Evolutionary conservation across 2,113 vertebrate species (phyloP), one percentile per base, ranked within the genome.

Genomic region (Gasterosteus nipponicus): DNA sequence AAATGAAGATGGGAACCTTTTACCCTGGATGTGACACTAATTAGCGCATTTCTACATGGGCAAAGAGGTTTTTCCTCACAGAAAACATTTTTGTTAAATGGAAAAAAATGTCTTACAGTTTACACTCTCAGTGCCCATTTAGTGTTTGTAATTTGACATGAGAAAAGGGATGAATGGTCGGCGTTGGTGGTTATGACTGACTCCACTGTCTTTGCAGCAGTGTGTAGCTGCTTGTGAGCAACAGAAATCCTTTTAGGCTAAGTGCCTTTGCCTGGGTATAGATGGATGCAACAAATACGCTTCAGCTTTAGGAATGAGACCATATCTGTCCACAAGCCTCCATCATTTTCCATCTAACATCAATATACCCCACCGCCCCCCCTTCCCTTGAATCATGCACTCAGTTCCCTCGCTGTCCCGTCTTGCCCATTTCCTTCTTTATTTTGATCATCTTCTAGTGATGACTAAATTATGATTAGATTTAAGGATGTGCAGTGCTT

Each of bases 391-490:
- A 83, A 82, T 85, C 53, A 5, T 63, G 77, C 69, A 73, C 82
- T 77, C 64, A 61, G 65, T 62, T 86, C 77, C 78, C 77, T 77
- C 75, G 73, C 72, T 1, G 38, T 80, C 85, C 78, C 74, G 73
- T 77, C 67, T 76, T 60, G 33, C 81, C 78, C 75, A 75, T 93
- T 95, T 95, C 92, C 93, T 82, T 92, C 91, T 93, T 93, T 88
- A 91, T 87, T 91, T 93, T 94, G 94, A 94, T 94, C 93, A 88
- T 93, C 89, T 95, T 93, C 89, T 88, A 76, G 89, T 96, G 95
- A 96, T 96, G 94, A 95, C 95, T 96, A 96, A 97, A 97, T 96
- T 95, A 96, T 95, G 95, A 95, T 96, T 94, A 94, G 92, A 92
- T 93, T 95, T 96, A 94, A 96, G 95, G 94, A 95, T 92, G 94